Evolutionary conservation across 2,888 invertebrate species (phyloP).

Genomic region (Agrypnus murinus): DNA sequence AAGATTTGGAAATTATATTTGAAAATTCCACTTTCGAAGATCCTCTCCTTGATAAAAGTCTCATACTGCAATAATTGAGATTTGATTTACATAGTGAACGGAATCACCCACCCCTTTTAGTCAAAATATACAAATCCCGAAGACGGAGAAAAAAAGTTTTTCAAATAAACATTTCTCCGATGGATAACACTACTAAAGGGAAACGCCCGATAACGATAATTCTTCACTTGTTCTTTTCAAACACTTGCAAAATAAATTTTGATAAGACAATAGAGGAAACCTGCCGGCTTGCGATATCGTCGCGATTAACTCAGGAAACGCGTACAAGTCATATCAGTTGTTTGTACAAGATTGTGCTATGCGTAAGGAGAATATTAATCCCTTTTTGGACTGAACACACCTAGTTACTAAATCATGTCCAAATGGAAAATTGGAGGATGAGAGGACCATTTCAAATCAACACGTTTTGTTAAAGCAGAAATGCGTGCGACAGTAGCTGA

Average conservation of each 20-base stretch:
- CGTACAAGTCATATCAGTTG: neutral
- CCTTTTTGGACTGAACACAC: neutral
- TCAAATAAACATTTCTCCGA: no score
- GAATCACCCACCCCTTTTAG: no score
- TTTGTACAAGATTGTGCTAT: conserved; percentile 11
- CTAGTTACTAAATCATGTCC: conserved; percentile 1
- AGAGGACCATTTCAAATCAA: conserved; percentile 27
- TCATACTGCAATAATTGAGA: no score
- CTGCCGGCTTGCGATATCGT: conserved; percentile 14
- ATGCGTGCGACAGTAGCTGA: conserved; percentile 37
- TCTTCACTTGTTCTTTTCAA: neutral
- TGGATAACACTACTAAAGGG: neutral
- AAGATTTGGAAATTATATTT: neutral
- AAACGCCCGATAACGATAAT: neutral
- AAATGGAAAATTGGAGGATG: conserved; percentile 25
- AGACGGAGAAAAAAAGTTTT: no score
- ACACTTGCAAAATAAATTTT: neutral
- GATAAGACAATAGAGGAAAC: conserved; percentile 4
- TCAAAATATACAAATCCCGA: no score
- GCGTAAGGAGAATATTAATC: neutral
- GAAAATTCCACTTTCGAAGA: no score
- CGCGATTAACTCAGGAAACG: neutral
- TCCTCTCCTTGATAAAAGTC: no score
- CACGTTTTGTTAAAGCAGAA: conserved; percentile 39
- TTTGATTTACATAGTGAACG: no score